Evolutionary conservation across 2,888 invertebrate genomes (phyloP), one percentile per base, ranked within the genome.

Genomic region (Platerodrilus igneus): DNA sequence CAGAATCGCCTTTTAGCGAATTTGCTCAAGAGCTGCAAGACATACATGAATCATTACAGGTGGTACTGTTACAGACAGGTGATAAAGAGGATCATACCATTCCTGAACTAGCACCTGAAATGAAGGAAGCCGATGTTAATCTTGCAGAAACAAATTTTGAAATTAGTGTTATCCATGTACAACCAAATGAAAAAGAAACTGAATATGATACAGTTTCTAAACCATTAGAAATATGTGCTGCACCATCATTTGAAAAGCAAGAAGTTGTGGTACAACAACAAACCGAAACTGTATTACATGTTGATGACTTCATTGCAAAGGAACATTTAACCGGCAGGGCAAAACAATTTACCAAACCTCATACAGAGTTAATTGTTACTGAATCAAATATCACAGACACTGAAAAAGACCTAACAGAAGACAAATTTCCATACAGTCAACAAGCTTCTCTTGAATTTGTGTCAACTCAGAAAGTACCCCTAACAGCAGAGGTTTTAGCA

Each of bases 401-500:
- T 66, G 57, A 71, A 67, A 50, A 66, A 74, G 26, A 58, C 50
- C 44, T 67, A 55, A 41, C 64, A 54, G 30, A 70, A 23, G 76
- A 79, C 53, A 70, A 71, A 45, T 71, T 79, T 59, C 69, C 75
- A 3, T 58, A 75, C 26, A 76, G 72, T 43, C 71, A 69, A 49
- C 78, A 77, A 16, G 73, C 74, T 3, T 64, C 70, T 36, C 57
- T 75, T 20, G 73, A 66, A 36, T 74, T 74, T 63, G 71, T 67
- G 59, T 76, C 72, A 66, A 77, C 66, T 57, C 75, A 80, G 68
- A 66, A 78, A 51, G 45, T 85, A 37, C 74, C 75, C 48, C 66
- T 84, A 10, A 79, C 75, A 8, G 79, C 75, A 6, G 78, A 81
- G 68, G 58, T 76, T 3, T 51, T 76, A 28, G 59, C 72, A 3